Percentiles rank a stretch among this genome's conserved stretches.
phyloP scores from a whole-genome alignment of 2,888 invertebrate genomes.

The Drosophila putrida region DNA sequence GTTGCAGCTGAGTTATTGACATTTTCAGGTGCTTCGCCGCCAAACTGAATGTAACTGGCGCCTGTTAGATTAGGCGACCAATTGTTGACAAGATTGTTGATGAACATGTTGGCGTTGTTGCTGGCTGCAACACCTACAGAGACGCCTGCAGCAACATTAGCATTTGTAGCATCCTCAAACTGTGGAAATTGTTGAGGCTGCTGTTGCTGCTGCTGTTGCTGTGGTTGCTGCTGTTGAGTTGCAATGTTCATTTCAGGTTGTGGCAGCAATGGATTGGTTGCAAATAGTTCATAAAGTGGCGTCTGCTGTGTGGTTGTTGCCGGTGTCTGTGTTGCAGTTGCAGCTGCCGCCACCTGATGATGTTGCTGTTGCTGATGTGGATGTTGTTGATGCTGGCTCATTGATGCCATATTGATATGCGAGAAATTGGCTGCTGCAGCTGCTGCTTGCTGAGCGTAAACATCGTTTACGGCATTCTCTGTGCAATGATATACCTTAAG shows the following conservation, averaged over 20 bases:
- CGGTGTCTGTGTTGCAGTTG: conserved; percentile 64
- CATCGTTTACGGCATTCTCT: conserved; percentile 72
- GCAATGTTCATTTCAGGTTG: conserved; percentile 67
- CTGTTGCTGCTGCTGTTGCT: conserved; percentile 37
- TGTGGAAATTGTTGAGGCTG: conserved; percentile 44
- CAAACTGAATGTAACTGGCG: conserved; percentile 83
- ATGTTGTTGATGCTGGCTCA: conserved; percentile 57
- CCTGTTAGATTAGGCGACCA: conserved; percentile 85
- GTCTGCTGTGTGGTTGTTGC: conserved; percentile 50
- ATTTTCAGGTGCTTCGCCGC: conserved; percentile 54
- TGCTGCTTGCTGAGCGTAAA: conserved; percentile 52
- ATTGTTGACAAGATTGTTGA: conserved; percentile 84
- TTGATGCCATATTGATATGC: conserved; percentile 68
- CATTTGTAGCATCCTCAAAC: conserved; percentile 46
- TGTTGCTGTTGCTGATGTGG: conserved; percentile 13
- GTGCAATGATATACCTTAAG: conserved; percentile 84
- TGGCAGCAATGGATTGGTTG: conserved; percentile 81
- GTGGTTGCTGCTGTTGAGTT: conserved; percentile 43
- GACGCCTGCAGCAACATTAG: conserved; percentile 18
- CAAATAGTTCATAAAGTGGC: conserved; percentile 84
- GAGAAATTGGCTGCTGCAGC: conserved; percentile 36
- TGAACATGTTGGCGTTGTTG: conserved; percentile 81
- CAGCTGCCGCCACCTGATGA: conserved; percentile 13
- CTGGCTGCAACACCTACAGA: conserved; percentile 34
- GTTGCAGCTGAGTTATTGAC: conserved; percentile 23